Percentiles rank a stretch among this genome's conserved stretches.
These are phyloP conservation scores for Pyrgus malvae DNA, from an alignment of 2,888 invertebrate species.

Conservation along the genomic window DNA sequence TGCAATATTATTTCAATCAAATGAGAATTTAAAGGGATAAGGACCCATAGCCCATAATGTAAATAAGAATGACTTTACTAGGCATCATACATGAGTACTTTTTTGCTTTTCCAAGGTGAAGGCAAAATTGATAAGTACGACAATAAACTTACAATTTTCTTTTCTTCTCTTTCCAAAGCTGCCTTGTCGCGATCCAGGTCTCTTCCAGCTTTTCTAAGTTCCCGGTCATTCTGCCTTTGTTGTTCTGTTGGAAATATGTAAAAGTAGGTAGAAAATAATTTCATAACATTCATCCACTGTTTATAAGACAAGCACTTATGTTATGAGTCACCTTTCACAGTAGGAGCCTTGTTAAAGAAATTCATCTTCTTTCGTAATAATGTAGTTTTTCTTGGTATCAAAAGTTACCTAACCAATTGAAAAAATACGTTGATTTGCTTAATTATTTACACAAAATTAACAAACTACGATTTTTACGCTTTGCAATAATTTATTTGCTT, in stretches of 20 bases:
- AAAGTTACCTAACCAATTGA: no score
- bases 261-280: not conserved
- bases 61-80: no score
- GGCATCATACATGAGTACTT: not conserved
- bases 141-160: constrained; percentile 88
- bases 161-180: constrained; percentile 93
- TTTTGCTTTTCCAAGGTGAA: no score
- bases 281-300: not conserved
- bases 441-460: no score
- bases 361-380: constrained; percentile 55
- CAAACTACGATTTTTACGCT: no score
- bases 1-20: constrained; percentile 62
- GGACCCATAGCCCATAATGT: no score
- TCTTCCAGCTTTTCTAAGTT: constrained; percentile 89
- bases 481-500: no score
- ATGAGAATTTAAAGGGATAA: no score
- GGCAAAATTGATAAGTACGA: not conserved
- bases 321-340: constrained; percentile 79
- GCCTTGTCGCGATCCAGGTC: constrained; percentile 92
- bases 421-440: no score
- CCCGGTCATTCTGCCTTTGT: constrained; percentile 91
- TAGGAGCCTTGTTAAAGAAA: constrained; percentile 83
- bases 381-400: no score
- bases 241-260: constrained; percentile 83
- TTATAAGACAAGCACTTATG: not conserved